A percentile compares a stretch with the other conserved stretches of the same genome.
Conservation (phyloP, 2,797 vertebrate species). For the Darevskia nairensis region DNA sequence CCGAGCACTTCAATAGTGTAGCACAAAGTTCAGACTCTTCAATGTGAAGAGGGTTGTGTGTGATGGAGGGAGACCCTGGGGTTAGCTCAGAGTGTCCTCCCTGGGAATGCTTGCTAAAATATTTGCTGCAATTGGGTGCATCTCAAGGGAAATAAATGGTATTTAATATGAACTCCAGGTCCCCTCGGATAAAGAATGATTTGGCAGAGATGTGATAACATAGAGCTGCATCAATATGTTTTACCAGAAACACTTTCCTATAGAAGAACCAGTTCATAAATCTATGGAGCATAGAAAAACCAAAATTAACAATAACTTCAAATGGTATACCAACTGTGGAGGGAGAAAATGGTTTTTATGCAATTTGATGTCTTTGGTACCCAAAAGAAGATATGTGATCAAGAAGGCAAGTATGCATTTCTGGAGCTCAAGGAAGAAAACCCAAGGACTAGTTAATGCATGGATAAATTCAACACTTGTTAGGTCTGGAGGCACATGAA, state of each 20-base stretch:
- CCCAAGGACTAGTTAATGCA: neutral
- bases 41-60: conserved; percentile 43
- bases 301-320: neutral
- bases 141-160: conserved; percentile 53
- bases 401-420: neutral
- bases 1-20: conserved; percentile 36
- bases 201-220: conserved; percentile 36
- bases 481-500: too few relatives aligned
- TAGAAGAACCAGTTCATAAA: neutral
- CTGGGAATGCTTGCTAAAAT: conserved; percentile 50
- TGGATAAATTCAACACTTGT: neutral
- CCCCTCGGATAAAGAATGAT: conserved; percentile 40
- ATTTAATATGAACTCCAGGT: conserved; percentile 34
- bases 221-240: conserved; percentile 7
- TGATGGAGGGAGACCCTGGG: conserved; percentile 57
- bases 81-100: conserved; percentile 28
- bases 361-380: neutral
- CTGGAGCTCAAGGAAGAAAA: neutral
- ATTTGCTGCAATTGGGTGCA: conserved; percentile 53
- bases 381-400: neutral
- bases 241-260: conserved; percentile 23
- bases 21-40: conserved; percentile 56
- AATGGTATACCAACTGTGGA: neutral
- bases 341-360: neutral
- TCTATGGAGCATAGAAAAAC: neutral